Conservation (phyloP, 2,113 vertebrate species). For the Daboia siamensis region DNA sequence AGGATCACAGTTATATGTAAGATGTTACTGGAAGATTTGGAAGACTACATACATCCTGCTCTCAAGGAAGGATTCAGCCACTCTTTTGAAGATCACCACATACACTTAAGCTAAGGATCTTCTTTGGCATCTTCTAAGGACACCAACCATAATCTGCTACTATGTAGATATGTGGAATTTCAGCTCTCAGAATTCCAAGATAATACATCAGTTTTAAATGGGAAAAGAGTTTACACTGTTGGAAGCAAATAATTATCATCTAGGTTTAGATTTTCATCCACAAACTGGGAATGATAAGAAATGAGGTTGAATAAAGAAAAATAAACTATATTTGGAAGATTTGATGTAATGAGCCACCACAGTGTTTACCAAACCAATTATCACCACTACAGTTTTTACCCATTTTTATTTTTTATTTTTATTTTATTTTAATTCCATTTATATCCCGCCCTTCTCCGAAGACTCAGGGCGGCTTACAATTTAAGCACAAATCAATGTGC, state of each 20-base stretch:
- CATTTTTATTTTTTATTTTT: too few species aligned
- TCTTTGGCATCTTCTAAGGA: background rate
- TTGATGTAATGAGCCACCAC: background rate
- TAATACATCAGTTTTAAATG: background rate
- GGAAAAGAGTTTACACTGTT: background rate
- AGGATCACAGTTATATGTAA: background rate
- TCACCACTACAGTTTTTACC: background rate
- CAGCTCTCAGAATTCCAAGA: too few species aligned
- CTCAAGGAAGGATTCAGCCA: background rate
- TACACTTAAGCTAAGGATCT: background rate
- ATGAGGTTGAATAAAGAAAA: background rate
- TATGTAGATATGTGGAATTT: background rate
- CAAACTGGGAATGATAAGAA: background rate
- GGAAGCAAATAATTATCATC: background rate
- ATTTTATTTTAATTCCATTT: too few species aligned
- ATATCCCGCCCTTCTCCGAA: too few species aligned
- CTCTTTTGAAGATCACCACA: background rate
- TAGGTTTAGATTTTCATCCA: background rate
- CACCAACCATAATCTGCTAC: background rate
- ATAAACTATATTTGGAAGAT: background rate
- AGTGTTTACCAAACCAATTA: background rate
- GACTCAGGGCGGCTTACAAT: too few species aligned
- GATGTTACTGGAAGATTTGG: background rate
- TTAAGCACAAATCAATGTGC: too few species aligned
- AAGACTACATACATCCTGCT: background rate